Percentiles rank a stretch among this genome's conserved stretches.
Conservation (phyloP, 2,888 invertebrate genomes). For the Bombylius discolor region DNA sequence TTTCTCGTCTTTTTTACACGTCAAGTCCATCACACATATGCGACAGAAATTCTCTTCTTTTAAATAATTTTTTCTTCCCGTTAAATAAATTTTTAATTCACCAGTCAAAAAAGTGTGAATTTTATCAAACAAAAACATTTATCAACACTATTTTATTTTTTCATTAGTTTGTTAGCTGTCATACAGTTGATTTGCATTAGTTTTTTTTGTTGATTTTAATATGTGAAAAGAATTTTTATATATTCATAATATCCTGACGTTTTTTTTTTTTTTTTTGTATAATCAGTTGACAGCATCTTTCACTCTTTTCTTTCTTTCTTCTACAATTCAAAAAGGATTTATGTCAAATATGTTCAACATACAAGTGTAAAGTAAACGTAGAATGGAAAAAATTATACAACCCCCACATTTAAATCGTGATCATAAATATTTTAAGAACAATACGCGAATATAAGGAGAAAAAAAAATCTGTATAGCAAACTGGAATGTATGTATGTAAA, state of each 20-base stretch:
- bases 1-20: background rate
- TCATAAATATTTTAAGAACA: too few relatives aligned
- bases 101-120: background rate
- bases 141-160: background rate
- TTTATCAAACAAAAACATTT: too few relatives aligned
- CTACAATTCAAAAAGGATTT: background rate
- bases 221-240: too few relatives aligned
- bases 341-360: background rate
- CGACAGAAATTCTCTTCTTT: background rate
- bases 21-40: too few relatives aligned
- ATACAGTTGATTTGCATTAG: background rate
- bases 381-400: background rate
- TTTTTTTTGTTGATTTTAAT: too few relatives aligned
- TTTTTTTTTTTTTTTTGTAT: background rate
- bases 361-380: background rate
- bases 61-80: background rate
- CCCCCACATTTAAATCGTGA: too few relatives aligned
- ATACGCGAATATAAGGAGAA: too few relatives aligned
- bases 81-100: background rate
- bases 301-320: too few relatives aligned
- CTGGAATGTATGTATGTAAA: too few relatives aligned
- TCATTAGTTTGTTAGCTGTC: background rate
- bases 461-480: too few relatives aligned
- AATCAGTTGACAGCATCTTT: background rate
- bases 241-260: too few relatives aligned